Evolutionary conservation across 2,888 invertebrate genomes (phyloP).

Genomic region (Adineta ricciae): DNA sequence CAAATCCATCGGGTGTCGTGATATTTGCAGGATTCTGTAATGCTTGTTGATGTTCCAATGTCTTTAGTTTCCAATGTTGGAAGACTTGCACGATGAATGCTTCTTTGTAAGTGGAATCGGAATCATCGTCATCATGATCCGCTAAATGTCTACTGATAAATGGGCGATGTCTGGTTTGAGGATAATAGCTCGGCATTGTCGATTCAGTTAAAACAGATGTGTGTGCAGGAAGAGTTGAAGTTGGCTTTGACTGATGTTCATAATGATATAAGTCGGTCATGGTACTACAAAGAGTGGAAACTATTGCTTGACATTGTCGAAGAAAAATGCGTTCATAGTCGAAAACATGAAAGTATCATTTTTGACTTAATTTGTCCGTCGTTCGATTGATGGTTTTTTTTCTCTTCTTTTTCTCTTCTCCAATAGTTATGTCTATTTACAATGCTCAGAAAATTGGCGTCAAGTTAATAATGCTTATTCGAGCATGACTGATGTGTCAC

Average conservation of each 20-base stretch:
- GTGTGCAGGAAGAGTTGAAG: neutral
- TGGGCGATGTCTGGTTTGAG: neutral
- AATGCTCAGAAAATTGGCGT: neutral
- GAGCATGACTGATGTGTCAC: neutral
- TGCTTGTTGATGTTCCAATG: neutral
- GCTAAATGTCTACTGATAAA: neutral
- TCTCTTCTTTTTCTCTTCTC: neutral
- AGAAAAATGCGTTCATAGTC: neutral
- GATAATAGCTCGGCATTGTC: neutral
- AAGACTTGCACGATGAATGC: neutral
- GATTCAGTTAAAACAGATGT: neutral
- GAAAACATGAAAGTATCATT: neutral
- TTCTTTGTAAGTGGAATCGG: neutral
- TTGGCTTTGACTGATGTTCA: neutral
- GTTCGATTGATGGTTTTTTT: neutral
- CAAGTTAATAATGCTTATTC: neutral
- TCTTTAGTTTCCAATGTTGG: slow-evolving; percentile 1
- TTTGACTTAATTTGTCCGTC: neutral
- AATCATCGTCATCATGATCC: neutral
- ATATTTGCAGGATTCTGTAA: neutral
- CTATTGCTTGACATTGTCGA: neutral
- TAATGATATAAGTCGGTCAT: neutral
- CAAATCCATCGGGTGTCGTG: neutral
- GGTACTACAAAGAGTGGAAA: neutral
- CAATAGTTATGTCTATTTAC: neutral